These are phyloP conservation scores for Phataginus tricuspis DNA, from an alignment of 2,797 vertebrate species.

Conservation along the genomic window DNA sequence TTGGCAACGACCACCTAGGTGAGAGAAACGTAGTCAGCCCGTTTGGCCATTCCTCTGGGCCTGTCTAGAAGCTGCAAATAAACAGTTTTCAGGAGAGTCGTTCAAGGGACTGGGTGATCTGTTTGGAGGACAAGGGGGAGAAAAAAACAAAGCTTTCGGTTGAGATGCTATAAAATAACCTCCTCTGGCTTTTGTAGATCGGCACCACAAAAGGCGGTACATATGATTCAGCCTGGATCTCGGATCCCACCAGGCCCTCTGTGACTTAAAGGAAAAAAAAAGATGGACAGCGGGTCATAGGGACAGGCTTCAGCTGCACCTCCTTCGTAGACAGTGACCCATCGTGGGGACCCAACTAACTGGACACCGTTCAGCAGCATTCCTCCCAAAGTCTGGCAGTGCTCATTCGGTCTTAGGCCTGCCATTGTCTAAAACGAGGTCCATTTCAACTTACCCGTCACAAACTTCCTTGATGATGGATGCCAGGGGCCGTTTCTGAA, in stretches of 20 bases:
- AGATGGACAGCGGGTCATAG: neutral
- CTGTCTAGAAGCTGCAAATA: neutral
- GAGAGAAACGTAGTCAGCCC: neutral
- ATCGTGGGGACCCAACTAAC: neutral
- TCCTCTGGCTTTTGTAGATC: neutral
- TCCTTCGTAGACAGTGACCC: neutral
- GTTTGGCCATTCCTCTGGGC: neutral
- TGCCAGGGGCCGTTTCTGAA: slow-evolving; percentile 96
- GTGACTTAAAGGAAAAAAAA: neutral
- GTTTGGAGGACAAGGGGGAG: neutral
- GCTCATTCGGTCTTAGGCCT: neutral
- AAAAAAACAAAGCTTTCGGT: neutral
- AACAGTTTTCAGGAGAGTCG: neutral
- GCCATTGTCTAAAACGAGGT: neutral
- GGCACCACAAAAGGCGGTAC: neutral
- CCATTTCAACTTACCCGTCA: slow-evolving; percentile 92
- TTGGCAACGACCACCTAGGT: slow-evolving; percentile 95
- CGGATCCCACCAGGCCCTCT: neutral
- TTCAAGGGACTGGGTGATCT: neutral
- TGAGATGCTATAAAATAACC: neutral
- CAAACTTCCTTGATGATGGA: slow-evolving; percentile 98
- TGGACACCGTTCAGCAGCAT: neutral
- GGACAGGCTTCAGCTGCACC: neutral
- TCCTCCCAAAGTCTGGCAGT: neutral
- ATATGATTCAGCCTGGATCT: rapidly evolving